Evolutionary conservation across 2,113 vertebrate genomes (phyloP), one percentile per base, ranked within the genome.

Genomic region (Pteropus alecto): DNA sequence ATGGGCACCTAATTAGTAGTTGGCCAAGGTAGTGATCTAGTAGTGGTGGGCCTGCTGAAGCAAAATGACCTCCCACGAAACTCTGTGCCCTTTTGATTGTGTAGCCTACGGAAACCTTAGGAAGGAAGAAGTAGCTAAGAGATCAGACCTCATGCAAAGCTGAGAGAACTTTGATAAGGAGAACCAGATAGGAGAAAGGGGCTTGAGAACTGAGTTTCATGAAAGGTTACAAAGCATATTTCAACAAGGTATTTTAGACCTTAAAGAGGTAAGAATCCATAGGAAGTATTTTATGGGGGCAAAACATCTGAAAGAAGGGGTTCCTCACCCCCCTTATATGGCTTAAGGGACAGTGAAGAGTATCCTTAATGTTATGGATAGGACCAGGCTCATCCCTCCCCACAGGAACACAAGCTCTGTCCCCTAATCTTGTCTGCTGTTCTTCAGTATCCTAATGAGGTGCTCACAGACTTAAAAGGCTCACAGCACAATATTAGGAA

Each of bases 351-450:
- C 6, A 30, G 71, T 5, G 43, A 30, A 5, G 68, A 38, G 33
- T 1, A 6, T 24, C 48, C 30, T 63, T 2, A 30, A 38, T 4
- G 14, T 35, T 35, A 2, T 3, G 58, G 15, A 38, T 22, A 24
- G 28, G 35, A 28, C 33, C 9, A n/a, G 78, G 10, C 11, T 12
- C 16, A 3, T 21, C 19, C 30, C 11, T 61, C 60, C 48, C 6
- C 3, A 22, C 35, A 83, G 15, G 68, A 81, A 14, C 2, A 6
- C 3, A n/a, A 30, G 33, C 65, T 51, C 67, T 67, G 21, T 15
- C 63, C 21, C 30, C 22, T 6, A 18, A 33, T 26, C 1, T 7
- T 58, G 8, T 0, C 6, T 3, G 48, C 35, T 7, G 51, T 28
- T 90, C 81, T 67, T 79, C 5, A 0, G 0, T n/a, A 35, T 38